Conservation (phyloP, 1,140 invertebrate species). For the Pogonognathellus flavescens region DNA sequence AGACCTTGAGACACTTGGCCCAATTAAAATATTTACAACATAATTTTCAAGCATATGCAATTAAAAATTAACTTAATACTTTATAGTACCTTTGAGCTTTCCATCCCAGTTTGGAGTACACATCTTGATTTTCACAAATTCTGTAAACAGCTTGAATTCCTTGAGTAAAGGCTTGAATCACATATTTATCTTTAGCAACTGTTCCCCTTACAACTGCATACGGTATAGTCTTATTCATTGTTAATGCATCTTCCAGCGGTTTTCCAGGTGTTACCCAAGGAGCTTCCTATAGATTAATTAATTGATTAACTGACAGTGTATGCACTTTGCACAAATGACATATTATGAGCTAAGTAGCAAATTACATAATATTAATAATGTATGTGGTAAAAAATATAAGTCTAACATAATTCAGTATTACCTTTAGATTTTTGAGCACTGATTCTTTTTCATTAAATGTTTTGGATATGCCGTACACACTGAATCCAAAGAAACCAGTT, state of each 20-base stretch:
- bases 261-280: neutral
- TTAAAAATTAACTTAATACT: too few species aligned
- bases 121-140: conserved; percentile 4
- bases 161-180: neutral
- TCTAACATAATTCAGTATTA: neutral
- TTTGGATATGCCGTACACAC: neutral
- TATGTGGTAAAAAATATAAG: neutral
- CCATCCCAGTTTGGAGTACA: conserved; percentile 19
- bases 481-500: neutral
- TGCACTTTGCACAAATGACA: neutral
- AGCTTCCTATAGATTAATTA: neutral
- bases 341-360: neutral
- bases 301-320: neutral
- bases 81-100: neutral
- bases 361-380: neutral
- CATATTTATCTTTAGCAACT: neutral
- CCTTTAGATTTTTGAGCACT: neutral
- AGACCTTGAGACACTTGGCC: too few species aligned
- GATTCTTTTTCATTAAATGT: conserved; percentile 6
- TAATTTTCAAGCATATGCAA: neutral
- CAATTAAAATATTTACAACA: neutral
- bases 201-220: conserved; percentile 16
- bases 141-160: conserved; percentile 30
- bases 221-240: neutral
- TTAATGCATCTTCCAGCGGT: neutral